phyloP scores from a whole-genome alignment of 2,113 vertebrate genomes.

The Candoia aspera region DNA sequence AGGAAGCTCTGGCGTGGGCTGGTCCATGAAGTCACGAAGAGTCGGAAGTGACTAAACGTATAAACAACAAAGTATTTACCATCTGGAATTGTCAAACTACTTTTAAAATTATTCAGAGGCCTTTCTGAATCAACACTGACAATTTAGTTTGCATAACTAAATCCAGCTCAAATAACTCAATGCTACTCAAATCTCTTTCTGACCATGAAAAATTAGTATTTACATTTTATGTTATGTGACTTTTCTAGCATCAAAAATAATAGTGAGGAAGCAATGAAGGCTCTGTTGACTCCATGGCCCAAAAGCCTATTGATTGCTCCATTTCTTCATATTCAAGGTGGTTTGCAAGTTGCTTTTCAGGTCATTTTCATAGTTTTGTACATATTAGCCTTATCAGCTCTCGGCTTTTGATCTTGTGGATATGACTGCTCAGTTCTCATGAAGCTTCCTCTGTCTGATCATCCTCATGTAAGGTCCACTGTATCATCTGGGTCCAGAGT shows the following conservation, averaged over 20 bases:
- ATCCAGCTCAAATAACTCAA: neutral
- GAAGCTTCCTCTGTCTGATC: neutral
- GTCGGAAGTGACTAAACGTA: too few species aligned
- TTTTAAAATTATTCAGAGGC: neutral
- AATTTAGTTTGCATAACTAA: neutral
- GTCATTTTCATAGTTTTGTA: neutral
- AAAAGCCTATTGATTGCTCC: neutral
- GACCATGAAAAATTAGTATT: accelerated
- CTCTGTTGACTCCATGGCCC: neutral
- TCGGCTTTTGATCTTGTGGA: neutral
- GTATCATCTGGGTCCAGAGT: neutral
- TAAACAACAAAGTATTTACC: neutral
- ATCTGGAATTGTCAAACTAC: neutral
- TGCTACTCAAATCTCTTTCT: neutral
- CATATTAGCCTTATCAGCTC: neutral
- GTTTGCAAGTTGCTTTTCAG: neutral
- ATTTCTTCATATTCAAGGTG: neutral
- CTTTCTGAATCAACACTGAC: neutral
- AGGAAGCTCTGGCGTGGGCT: too few species aligned
- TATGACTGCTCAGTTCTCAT: neutral
- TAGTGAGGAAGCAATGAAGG: neutral
- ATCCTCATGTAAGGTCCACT: neutral
- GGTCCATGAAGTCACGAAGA: too few species aligned
- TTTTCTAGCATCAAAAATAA: conserved; percentile 36
- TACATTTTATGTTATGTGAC: conserved; percentile 54